phyloP scores from a whole-genome alignment of 37 sponge, comb jelly and placozoan species.

The Theonella swinhoei region DNA sequence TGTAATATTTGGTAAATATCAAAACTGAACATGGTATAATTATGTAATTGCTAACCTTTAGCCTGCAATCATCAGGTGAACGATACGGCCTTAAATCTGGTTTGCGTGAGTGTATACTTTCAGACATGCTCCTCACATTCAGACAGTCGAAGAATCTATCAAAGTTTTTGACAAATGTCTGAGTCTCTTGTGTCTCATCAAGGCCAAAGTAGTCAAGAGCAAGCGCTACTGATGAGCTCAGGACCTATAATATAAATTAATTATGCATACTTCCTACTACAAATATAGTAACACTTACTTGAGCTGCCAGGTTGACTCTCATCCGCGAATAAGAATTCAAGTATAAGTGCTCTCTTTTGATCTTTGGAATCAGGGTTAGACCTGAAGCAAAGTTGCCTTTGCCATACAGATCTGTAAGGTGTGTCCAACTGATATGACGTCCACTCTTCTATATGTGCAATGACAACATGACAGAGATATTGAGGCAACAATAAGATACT shows the following conservation, averaged over 20 bases:
- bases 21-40: too few species aligned
- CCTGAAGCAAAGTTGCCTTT: not conserved
- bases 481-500: not conserved
- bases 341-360: constrained; percentile 17
- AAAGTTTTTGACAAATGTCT: constrained; percentile 24
- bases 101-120: too few species aligned
- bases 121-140: too few species aligned
- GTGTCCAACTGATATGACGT: constrained; percentile 27
- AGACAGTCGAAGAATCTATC: too few species aligned
- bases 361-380: not conserved
- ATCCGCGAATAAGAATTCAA: constrained; percentile 23
- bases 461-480: not conserved
- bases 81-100: too few species aligned
- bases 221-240: constrained; percentile 16
- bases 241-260: constrained; percentile 11
- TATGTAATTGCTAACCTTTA: too few species aligned
- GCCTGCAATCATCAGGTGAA: too few species aligned
- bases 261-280: not conserved
- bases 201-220: constrained; percentile 8
- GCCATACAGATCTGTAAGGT: not conserved
- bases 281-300: too few species aligned
- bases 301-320: constrained; percentile 26
- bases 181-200: constrained; percentile 19
- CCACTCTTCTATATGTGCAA: constrained; percentile 12
- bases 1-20: too few species aligned